Evolutionary conservation across 2,113 vertebrate genomes (phyloP), one percentile per base, ranked within the genome.

Genomic region (Xiphophorus hellerii): DNA sequence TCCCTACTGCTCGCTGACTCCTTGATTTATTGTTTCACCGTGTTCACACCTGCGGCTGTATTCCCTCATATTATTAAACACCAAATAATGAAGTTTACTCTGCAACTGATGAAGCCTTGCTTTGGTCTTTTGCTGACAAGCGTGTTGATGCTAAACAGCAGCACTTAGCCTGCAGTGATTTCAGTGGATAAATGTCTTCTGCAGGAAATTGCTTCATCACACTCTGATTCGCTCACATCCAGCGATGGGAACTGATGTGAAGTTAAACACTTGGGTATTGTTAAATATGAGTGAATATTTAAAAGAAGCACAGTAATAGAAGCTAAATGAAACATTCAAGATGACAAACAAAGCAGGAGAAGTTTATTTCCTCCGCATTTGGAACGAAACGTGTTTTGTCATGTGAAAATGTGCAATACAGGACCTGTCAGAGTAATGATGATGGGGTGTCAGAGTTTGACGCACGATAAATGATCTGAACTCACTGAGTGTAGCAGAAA

Each of bases 51-150:
- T 78, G 63, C 33, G 15, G 80, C 85, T 79, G 66, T 69, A 68
- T 84, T 90, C 72, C 78, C 74, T 70, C 60, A 58, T 37, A 66
- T 84, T 70, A 73, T 73, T 20, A 83, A 81, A 70, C 78, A 0
- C 63, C 76, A 82, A 86, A 86, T 91, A 83, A 91, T 85, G 64
- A 82, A 72, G 78, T 84, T 86, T 77, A 42, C 78, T 78, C 60
- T 48, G 1, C 62, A 4, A 67, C 62, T 74, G 44, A 66, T 78
- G 68, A 48, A 74, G 70, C 74, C 63, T 9, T 66, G 72, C 65
- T 25, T 69, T 63, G 48, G 65, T 74, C 63, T 71, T 84, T 80
- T 58, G 33, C 63, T 35, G 77, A 76, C 66, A 67, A 69, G 63
- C 67, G 4, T 58, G 74, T 62, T 10, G 44, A 66, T 69, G 81